A percentile compares a stretch with the other conserved stretches of the same genome.
Evolutionary conservation across 2,888 invertebrate species (phyloP).

Genomic region (Smittia aterrima): DNA sequence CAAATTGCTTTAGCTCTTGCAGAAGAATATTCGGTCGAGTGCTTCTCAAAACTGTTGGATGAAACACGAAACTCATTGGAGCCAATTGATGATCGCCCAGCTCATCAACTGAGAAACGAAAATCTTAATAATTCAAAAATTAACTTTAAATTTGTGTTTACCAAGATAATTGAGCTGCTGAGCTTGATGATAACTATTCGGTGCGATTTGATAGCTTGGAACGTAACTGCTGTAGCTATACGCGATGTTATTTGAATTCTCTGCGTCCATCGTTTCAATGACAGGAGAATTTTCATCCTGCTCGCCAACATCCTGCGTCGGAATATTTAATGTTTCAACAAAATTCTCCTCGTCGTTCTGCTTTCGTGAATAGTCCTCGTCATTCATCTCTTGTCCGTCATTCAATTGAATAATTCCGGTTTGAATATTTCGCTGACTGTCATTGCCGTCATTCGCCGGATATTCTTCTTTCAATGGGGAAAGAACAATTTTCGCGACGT

Average conservation of each 20-base stretch:
- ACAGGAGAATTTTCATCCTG: background rate
- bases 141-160: background rate
- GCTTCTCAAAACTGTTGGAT: background rate
- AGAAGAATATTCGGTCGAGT: background rate
- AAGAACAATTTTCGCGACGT: too few relatives aligned
- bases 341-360: too few relatives aligned
- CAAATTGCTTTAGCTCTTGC: background rate
- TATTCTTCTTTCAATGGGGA: too few relatives aligned
- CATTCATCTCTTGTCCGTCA: too few relatives aligned
- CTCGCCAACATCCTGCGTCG: background rate
- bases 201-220: background rate
- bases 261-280: background rate
- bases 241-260: background rate
- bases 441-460: too few relatives aligned
- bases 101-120: background rate
- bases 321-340: background rate
- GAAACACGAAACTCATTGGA: background rate
- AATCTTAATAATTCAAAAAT: background rate
- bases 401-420: too few relatives aligned
- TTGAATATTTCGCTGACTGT: too few relatives aligned
- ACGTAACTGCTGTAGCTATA: background rate
- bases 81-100: background rate
- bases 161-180: background rate
- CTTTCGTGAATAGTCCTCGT: too few relatives aligned
- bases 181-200: background rate